Evolutionary conservation across 23 tunicate genomes (phyloP), one percentile per base, ranked within the genome.

Genomic region (Clavelina lepadiformis): DNA sequence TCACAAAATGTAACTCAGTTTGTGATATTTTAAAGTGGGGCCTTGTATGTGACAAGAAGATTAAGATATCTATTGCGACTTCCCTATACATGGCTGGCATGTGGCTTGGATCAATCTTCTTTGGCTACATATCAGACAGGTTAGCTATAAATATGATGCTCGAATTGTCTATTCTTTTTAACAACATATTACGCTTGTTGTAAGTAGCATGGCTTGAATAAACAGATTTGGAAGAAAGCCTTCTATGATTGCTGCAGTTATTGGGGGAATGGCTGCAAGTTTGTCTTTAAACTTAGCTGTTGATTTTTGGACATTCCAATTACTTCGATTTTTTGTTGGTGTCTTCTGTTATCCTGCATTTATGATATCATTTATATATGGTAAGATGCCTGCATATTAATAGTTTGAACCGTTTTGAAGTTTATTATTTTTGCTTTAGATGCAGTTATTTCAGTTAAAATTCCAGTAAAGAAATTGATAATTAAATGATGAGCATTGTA

Each of bases 351-450:
- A 56, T 13, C 61, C 61, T 13, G 30, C 30, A 28, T 56, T 56
- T 56, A 56, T 56, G 61, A 26, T 56, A 28, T 56, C 61, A 28
- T 56, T 56, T 56, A 56, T 56, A 56, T 56, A 56, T 13, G 61
- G 61, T 56, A 56, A 56, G 61, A 2, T 5, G 28, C 30, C 5
- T 26, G 6, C 6, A 52, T 21, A 5, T 18, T n/a, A n/a, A n/a
- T n/a, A n/a, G n/a, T n/a, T n/a, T n/a, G n/a, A n/a, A n/a, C n/a
- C n/a, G n/a, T n/a, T n/a, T n/a, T n/a, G n/a, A n/a, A 21, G 58
- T 18, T 52, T 5, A 52, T 52, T 6, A 52, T 18, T 6, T 52
- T 52, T 6, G n/a, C 5, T 5, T 21, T 52, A 52, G 24, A 5
- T 52, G 22, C 5, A 5, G 24, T 6, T 28, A 52, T 26, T 52